These are phyloP conservation scores for Penaeus vannamei DNA, from an alignment of 1,140 invertebrate genomes.

Conservation along the genomic window DNA sequence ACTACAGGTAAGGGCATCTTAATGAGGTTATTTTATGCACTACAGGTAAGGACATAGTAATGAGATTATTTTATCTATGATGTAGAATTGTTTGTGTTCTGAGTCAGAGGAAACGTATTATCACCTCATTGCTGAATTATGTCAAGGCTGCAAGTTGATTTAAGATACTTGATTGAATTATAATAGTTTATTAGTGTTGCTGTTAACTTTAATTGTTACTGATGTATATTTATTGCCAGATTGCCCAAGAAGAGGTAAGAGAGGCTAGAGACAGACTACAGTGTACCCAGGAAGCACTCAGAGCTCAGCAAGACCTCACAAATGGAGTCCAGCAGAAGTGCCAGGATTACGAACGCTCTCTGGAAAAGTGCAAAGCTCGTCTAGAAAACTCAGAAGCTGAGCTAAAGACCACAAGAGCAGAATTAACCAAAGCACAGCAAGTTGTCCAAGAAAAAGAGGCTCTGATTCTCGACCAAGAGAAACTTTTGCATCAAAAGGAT, in stretches of 20 bases:
- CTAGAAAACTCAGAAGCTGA: conserved; percentile 2
- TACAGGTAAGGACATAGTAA: conserved; percentile 41
- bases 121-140: no score
- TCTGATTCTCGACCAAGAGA: neutral
- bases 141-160: no score
- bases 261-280: conserved; percentile 52
- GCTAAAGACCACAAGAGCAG: conserved; percentile 12
- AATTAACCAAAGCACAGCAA: neutral
- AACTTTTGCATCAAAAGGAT: no score
- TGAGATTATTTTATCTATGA: neutral
- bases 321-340: conserved; percentile 16
- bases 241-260: conserved; percentile 53
- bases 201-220: neutral
- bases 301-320: conserved; percentile 39
- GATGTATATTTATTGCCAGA: conserved; percentile 20
- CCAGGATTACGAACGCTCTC: conserved; percentile 25
- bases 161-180: neutral
- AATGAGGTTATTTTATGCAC: conserved; percentile 17
- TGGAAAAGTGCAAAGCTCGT: conserved; percentile 30
- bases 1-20: conserved; percentile 43
- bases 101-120: no score
- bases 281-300: conserved; percentile 18
- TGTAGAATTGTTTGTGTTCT: no score
- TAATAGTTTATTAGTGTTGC: neutral
- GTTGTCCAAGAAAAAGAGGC: neutral